Conservation (phyloP, 1,140 invertebrate genomes). For the Patella vulgata region DNA sequence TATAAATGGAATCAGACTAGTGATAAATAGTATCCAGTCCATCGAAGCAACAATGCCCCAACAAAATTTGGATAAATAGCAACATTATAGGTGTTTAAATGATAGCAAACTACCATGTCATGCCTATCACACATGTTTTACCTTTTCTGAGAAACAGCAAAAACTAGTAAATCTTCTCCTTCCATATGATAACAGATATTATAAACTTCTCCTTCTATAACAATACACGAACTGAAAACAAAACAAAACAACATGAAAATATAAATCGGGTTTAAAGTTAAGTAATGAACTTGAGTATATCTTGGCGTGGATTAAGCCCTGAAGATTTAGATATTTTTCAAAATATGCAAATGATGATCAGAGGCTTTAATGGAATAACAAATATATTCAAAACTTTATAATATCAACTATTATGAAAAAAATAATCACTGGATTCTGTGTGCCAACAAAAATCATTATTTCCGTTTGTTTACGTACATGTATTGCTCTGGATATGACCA, state of each 20-base stretch:
- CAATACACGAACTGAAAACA: conserved; percentile 47
- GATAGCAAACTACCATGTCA: no score
- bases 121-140: no score
- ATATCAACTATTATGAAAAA: conserved; percentile 5
- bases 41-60: no score
- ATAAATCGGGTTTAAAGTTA: background rate
- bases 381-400: conserved; percentile 7
- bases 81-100: no score
- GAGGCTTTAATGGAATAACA: conserved; percentile 6
- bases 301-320: no score
- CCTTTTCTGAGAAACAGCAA: conserved; percentile 54
- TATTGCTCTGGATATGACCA: no score
- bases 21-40: no score
- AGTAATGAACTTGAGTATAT: background rate
- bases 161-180: conserved; percentile 51
- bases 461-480: conserved; percentile 2
- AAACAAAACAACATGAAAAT: conserved; percentile 8
- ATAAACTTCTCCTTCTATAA: conserved; percentile 42
- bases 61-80: no score
- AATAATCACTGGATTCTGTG: background rate
- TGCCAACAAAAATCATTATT: conserved; percentile 17
- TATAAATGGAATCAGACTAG: no score
- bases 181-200: conserved; percentile 55
- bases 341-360: background rate
- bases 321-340: no score